These are phyloP conservation scores for Halcyon badia DNA, from an alignment of 2,797 vertebrate species.

Conservation along the genomic window DNA sequence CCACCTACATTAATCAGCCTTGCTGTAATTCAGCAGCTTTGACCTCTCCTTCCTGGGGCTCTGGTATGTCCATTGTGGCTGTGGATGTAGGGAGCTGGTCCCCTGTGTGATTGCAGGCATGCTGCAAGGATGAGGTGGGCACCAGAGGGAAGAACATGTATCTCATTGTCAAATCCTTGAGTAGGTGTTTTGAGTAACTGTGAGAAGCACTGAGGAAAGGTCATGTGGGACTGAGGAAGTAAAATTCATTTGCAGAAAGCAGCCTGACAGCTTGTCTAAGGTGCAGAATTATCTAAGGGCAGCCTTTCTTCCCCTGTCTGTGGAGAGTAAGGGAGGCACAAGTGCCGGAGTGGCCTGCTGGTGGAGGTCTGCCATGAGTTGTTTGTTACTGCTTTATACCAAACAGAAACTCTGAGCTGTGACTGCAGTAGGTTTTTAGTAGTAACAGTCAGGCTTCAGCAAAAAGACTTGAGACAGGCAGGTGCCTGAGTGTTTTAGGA, in stretches of 20 bases:
- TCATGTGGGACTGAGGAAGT: fast-evolving
- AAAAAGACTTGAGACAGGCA: not conserved
- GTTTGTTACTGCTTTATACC: not conserved
- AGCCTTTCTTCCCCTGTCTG: fast-evolving
- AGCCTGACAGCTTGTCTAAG: fast-evolving
- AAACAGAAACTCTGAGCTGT: not conserved
- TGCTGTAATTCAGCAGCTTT: not conserved
- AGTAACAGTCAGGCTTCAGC: not conserved
- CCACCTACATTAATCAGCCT: not conserved
- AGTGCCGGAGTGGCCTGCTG: fast-evolving
- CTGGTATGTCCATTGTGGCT: not conserved
- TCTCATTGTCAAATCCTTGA: not conserved
- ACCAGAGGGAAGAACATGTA: too few relatives aligned
- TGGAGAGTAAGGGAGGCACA: not conserved
- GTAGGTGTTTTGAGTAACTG: not conserved
- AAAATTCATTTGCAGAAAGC: not conserved
- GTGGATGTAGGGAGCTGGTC: not conserved
- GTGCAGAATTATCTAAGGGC: not conserved
- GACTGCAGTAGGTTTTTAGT: not conserved
- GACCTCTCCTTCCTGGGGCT: not conserved
- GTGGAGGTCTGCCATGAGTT: not conserved
- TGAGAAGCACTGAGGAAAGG: not conserved
- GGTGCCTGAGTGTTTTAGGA: not conserved
- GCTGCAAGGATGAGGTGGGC: fast-evolving
- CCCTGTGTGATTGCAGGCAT: fast-evolving